These are phyloP conservation scores for Cosmia trapezina DNA, from an alignment of 2,888 invertebrate species.

Conservation along the genomic window DNA sequence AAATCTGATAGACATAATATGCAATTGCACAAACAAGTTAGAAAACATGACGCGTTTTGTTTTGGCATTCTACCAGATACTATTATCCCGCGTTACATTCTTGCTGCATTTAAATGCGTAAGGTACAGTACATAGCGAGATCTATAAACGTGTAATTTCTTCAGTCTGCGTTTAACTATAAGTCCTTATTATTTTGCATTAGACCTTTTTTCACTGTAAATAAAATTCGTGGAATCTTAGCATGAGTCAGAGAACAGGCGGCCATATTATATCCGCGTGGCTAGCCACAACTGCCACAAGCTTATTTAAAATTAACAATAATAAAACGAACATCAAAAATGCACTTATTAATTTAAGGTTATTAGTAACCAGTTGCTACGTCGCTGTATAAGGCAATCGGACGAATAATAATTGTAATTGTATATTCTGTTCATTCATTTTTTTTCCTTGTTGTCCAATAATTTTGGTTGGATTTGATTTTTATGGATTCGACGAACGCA, in stretches of 20 bases:
- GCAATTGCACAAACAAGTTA: constrained; percentile 61
- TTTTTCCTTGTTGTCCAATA: constrained; percentile 29
- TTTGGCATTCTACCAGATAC: constrained; percentile 70
- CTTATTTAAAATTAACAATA: constrained; percentile 25
- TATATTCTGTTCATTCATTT: constrained; percentile 27
- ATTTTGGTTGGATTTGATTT: background rate
- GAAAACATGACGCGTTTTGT: constrained; percentile 63
- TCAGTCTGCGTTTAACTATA: background rate
- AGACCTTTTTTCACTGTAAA: constrained; percentile 32
- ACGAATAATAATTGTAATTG: constrained; percentile 22
- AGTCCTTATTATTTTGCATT: background rate
- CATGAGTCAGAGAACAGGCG: constrained; percentile 49
- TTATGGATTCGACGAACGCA: background rate
- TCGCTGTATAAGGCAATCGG: background rate
- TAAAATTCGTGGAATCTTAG: constrained; percentile 44
- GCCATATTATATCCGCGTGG: constrained; percentile 39
- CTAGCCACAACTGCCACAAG: constrained; percentile 37
- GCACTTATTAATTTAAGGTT: constrained; percentile 15
- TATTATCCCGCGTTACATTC: constrained; percentile 50
- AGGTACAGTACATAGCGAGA: background rate
- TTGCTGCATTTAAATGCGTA: constrained; percentile 39
- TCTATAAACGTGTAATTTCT: constrained; percentile 14
- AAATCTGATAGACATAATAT: constrained; percentile 49
- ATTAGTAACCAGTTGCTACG: constrained; percentile 3
- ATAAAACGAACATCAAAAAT: constrained; percentile 19